Evolutionary conservation across 2,888 invertebrate genomes (phyloP).

Genomic region (Macaria notata): DNA sequence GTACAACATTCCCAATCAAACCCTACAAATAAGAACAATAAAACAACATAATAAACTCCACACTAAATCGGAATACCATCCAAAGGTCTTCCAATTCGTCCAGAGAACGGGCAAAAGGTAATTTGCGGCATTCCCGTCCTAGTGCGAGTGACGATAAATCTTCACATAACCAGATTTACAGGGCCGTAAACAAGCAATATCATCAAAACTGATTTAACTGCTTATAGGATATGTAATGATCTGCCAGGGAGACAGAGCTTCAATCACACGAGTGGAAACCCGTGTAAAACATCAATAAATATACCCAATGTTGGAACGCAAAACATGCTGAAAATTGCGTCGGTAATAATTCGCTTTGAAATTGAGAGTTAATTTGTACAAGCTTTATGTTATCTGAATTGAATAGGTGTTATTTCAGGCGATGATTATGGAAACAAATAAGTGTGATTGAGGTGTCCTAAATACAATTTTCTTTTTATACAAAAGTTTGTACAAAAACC

Average conservation of each 20-base stretch:
- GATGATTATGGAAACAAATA: no score
- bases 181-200: slow-evolving; percentile 70
- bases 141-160: slow-evolving; percentile 62
- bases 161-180: slow-evolving; percentile 67
- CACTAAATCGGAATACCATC: slow-evolving; percentile 16
- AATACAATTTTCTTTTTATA: no score
- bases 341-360: no score
- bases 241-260: slow-evolving; percentile 30
- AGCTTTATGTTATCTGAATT: no score
- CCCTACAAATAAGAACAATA: slow-evolving; percentile 13
- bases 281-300: slow-evolving; percentile 11
- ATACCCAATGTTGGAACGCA: neutral
- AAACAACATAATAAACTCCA: slow-evolving; percentile 16
- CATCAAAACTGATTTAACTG: slow-evolving; percentile 53
- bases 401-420: no score
- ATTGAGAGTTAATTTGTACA: no score
- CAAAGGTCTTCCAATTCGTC: slow-evolving; percentile 13
- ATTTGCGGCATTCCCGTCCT: slow-evolving; percentile 54
- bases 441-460: no score
- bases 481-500: no score
- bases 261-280: slow-evolving; percentile 8
- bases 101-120: slow-evolving; percentile 27
- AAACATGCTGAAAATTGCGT: no score
- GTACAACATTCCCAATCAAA: slow-evolving; percentile 3
- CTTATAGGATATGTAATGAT: slow-evolving; percentile 37